Conservation (phyloP, 2,797 vertebrate genomes). For the Anabas testudineus region DNA sequence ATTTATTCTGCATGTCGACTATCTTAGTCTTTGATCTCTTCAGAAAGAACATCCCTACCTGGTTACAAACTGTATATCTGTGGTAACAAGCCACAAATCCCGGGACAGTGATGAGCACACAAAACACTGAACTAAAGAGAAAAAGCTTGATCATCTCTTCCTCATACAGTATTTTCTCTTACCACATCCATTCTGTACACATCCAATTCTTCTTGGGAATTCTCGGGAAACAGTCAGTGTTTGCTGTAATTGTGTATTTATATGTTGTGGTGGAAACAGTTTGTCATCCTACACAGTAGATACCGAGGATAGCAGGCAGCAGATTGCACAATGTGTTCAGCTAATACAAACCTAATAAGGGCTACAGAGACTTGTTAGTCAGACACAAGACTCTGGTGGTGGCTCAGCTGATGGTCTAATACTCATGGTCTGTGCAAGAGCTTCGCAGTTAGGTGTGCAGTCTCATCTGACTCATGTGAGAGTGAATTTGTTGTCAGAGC, state of each 20-base stretch:
- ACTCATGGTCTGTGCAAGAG: conserved; percentile 36
- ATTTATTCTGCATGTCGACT: conserved; percentile 19
- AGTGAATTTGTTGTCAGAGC: conserved; percentile 28
- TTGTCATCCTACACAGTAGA: conserved; percentile 46
- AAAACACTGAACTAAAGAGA: conserved; percentile 31
- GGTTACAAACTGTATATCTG: conserved; percentile 6
- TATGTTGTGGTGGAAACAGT: conserved; percentile 29
- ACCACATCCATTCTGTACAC: background rate
- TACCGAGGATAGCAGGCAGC: conserved; percentile 25
- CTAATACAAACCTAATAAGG: conserved; percentile 69
- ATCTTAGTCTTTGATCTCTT: background rate
- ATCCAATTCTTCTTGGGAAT: background rate
- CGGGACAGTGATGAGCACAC: conserved; percentile 5
- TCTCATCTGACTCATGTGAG: conserved; percentile 22
- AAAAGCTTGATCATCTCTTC: conserved; percentile 17
- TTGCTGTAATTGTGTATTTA: conserved; percentile 12
- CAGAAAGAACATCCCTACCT: conserved; percentile 7
- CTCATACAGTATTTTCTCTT: no score
- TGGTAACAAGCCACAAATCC: conserved; percentile 2
- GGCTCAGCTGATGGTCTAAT: conserved; percentile 43
- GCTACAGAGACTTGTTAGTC: conserved; percentile 75
- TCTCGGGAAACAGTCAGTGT: conserved; percentile 10
- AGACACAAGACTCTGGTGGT: conserved; percentile 42
- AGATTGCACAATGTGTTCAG: conserved; percentile 37
- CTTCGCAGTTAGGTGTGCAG: conserved; percentile 32